phyloP scores from a whole-genome alignment of 2,888 invertebrate species.

The Altica lythri region DNA sequence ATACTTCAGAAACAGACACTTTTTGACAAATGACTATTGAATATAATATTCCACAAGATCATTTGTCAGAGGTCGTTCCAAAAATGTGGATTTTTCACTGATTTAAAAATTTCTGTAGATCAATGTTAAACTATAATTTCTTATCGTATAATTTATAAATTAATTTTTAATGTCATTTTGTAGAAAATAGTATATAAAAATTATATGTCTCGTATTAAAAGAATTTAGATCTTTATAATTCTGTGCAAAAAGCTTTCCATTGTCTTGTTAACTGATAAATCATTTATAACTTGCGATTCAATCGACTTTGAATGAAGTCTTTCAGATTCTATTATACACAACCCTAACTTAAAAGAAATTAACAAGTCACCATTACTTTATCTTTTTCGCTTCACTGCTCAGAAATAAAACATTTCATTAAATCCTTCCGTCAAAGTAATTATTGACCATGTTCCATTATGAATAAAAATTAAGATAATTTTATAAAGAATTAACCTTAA shows the following conservation, averaged over 20 bases:
- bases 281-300: slow-evolving; percentile 8
- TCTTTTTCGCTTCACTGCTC: slow-evolving; percentile 6
- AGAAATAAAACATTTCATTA: slow-evolving; percentile 9
- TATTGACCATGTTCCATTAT: background rate
- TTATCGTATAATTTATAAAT: no score
- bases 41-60: slow-evolving; percentile 40
- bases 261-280: slow-evolving; percentile 4
- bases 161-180: no score
- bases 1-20: slow-evolving; percentile 42
- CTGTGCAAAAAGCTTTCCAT: background rate
- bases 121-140: no score
- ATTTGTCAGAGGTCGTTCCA: slow-evolving; percentile 41
- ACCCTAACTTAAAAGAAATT: slow-evolving; percentile 5
- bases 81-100: no score
- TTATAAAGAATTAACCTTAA: no score
- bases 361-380: slow-evolving; percentile 4
- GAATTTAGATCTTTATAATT: no score
- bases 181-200: no score
- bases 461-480: no score
- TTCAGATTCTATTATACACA: slow-evolving; percentile 5
- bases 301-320: slow-evolving; percentile 5
- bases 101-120: no score
- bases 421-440: slow-evolving; percentile 4
- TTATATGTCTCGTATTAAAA: no score
- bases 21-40: slow-evolving; percentile 44